A percentile compares a stretch with the other conserved stretches of the same genome.
Evolutionary conservation across 2,888 invertebrate species (phyloP).

Genomic region (Limnephilus auricula): DNA sequence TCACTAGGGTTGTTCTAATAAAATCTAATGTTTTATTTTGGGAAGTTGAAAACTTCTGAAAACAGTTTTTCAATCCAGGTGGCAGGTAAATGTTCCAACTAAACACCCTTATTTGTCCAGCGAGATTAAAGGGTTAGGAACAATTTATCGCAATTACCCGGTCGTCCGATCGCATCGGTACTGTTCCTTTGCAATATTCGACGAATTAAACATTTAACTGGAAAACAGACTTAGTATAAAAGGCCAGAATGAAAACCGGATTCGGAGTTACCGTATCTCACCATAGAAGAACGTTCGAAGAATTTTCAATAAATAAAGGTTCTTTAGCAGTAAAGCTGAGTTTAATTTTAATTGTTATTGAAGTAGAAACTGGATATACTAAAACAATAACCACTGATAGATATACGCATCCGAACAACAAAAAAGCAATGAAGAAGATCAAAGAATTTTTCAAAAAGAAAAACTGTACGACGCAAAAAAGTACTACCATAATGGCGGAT

Average conservation of each 20-base stretch:
- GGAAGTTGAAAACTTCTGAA: background rate
- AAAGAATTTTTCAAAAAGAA: slow-evolving; percentile 2
- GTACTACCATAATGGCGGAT: slow-evolving; percentile 28
- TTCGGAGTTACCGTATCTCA: background rate
- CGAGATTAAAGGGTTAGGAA: slow-evolving; percentile 16
- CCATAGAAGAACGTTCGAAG: background rate
- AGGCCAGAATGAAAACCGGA: background rate
- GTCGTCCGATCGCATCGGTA: background rate
- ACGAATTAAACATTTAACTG: background rate
- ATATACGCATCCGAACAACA: background rate
- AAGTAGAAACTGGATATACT: too few relatives aligned
- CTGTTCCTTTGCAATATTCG: background rate
- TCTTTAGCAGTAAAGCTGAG: background rate
- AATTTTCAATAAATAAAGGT: background rate
- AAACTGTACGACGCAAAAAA: background rate
- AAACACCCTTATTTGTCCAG: background rate
- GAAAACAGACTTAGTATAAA: background rate
- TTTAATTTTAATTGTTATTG: background rate
- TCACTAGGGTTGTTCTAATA: background rate
- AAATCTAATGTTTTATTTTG: too few relatives aligned
- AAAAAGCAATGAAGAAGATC: background rate
- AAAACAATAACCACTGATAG: background rate
- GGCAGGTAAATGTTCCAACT: background rate
- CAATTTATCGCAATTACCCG: slow-evolving; percentile 19
- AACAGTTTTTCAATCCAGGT: background rate